Evolutionary conservation across 2,113 vertebrate genomes (phyloP).

Genomic region (Lampris megalopsis): DNA sequence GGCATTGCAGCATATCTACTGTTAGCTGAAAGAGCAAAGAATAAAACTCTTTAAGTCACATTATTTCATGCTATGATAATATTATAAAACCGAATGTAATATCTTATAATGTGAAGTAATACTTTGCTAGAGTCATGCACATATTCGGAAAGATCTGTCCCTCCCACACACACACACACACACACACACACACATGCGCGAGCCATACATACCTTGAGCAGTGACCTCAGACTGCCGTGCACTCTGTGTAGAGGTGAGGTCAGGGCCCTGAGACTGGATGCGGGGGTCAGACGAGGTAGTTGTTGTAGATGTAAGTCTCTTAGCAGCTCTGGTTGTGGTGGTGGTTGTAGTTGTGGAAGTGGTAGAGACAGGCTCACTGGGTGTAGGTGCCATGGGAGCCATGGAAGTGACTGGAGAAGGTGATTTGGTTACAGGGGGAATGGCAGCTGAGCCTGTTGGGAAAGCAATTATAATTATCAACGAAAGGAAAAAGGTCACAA

Average conservation of each 20-base stretch:
- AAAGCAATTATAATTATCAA: background rate
- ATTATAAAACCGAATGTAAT: background rate
- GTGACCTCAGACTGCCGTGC: conserved; percentile 28
- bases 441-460: conserved; percentile 1
- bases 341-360: background rate
- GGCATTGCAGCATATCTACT: conserved; percentile 35
- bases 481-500: background rate
- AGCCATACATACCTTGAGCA: conserved; percentile 56
- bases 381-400: conserved; percentile 2
- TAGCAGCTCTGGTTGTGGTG: conserved; percentile 3
- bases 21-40: conserved; percentile 40
- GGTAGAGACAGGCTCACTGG: conserved; percentile 3
- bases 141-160: no score
- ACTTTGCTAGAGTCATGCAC: no score
- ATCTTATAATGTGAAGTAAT: background rate
- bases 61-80: background rate
- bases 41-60: background rate
- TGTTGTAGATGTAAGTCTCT: conserved; percentile 1
- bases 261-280: background rate
- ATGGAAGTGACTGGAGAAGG: no score
- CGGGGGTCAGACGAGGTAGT: background rate
- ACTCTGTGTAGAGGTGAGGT: background rate
- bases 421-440: conserved; percentile 7
- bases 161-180: no score
- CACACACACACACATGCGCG: no score